Evolutionary conservation across 2,113 vertebrate genomes (phyloP), one percentile per base, ranked within the genome.

Genomic region (Acrocephalus arundinaceus): DNA sequence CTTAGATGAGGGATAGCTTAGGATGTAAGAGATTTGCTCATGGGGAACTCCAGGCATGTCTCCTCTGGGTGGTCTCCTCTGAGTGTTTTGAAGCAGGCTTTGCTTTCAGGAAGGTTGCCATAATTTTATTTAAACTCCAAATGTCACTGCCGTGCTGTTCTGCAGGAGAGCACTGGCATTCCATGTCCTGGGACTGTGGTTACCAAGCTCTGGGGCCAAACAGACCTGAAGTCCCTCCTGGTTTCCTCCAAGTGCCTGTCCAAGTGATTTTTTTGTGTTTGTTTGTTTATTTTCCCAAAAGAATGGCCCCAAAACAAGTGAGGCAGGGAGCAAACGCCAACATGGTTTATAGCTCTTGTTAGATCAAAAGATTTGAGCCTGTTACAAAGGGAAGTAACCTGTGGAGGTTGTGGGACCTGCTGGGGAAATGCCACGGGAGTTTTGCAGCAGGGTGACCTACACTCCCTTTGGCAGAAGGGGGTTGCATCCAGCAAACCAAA

Each of bases 1-100:
- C 80, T 61, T 80, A 81, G 88, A 93, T 88, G 82, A 90, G 54
- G 88, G 83, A 90, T 75, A 88, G 41, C 33, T 93, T 80, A 55
- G 82, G 63, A 90, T 78, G 73, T 43, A 67, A 74, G 75, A 74
- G 78, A 86, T 93, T 87, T 87, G 66, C 89, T 89, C 17, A 2
- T 83, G 68, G 67, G 58, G 78, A 77, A 86, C 85, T 91, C 51
- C 62, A 66, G 66, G 77, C 91, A 43, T 2, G 0, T 85, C 79
- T 87, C 35, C 67, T 71, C 90, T 91, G 92, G 94, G 82, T 91
- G 93, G 93, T 93, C 93, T 89, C 43, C 51, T 84, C 73, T 35
- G 59, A 89, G 72, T 30, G 54, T 85, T 89, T 78, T 76, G 74
- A 95, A 78, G 21, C 31, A 87, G 30, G 28, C 74, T 91, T 85